phyloP scores from a whole-genome alignment of 2,888 invertebrate species.

The Alitta virens region DNA sequence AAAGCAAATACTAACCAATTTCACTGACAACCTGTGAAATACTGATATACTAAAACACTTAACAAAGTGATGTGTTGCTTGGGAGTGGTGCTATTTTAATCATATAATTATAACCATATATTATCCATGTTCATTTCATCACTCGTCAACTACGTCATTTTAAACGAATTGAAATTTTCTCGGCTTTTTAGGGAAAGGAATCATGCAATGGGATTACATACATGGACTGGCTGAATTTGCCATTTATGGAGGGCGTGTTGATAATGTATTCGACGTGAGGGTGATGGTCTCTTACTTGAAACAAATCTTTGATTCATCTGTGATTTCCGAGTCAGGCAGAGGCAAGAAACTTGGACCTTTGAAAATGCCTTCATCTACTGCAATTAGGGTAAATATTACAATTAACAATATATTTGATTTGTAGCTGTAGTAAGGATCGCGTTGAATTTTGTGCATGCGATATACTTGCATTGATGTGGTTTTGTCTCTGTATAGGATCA shows the following conservation, averaged over 20 bases:
- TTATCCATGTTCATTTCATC: too few relatives aligned
- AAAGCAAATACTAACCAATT: too few relatives aligned
- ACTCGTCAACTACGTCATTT: too few relatives aligned
- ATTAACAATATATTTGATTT: too few relatives aligned
- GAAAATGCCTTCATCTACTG: slow-evolving; percentile 62
- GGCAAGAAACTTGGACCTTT: slow-evolving; percentile 64
- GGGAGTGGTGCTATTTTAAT: too few relatives aligned
- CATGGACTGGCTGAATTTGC: slow-evolving; percentile 76
- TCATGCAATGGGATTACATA: slow-evolving; percentile 67
- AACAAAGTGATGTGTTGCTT: too few relatives aligned
- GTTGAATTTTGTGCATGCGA: too few relatives aligned
- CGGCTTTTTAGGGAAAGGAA: slow-evolving; percentile 3
- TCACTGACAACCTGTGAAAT: too few relatives aligned
- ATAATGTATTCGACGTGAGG: slow-evolving; percentile 72
- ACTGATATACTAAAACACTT: too few relatives aligned
- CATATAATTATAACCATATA: too few relatives aligned
- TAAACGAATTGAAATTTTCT: neutral
- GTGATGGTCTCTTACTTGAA: slow-evolving; percentile 69
- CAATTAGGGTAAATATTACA: slow-evolving; percentile 60
- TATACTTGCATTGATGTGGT: too few relatives aligned
- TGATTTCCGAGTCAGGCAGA: slow-evolving; percentile 36
- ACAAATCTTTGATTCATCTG: slow-evolving; percentile 55
- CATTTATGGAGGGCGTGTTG: slow-evolving; percentile 83
- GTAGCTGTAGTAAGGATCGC: too few relatives aligned
- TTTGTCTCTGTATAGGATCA: slow-evolving; percentile 65